phyloP scores from a whole-genome alignment of 2,888 invertebrate species.

The Drosophila recens region DNA sequence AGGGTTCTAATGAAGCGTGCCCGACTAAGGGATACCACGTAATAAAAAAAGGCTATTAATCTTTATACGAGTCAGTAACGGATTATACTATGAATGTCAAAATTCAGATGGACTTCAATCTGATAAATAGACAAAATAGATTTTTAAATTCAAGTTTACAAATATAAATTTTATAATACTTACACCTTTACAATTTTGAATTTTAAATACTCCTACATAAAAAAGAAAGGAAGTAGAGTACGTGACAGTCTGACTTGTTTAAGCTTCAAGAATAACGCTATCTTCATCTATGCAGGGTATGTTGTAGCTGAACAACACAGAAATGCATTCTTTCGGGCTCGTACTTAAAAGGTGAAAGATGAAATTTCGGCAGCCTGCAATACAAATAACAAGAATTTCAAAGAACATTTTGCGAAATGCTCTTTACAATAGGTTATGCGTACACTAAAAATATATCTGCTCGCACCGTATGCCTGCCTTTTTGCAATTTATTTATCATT shows the following conservation, averaged over 20 bases:
- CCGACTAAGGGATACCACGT: constrained; percentile 1
- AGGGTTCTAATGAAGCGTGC: background rate
- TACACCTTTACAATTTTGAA: background rate
- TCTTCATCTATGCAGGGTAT: constrained; percentile 4
- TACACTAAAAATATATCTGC: constrained; percentile 67
- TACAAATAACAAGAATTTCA: constrained; percentile 58
- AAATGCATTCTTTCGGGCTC: constrained; percentile 15
- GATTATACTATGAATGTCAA: too few relatives aligned
- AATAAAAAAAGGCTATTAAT: background rate
- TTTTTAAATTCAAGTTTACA: background rate
- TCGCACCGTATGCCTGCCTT: constrained; percentile 29
- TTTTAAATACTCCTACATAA: background rate
- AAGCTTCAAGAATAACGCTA: background rate
- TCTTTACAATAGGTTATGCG: constrained; percentile 70
- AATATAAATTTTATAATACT: background rate
- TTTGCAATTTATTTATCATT: constrained; percentile 43
- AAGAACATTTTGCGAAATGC: constrained; percentile 54
- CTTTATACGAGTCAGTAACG: too few relatives aligned
- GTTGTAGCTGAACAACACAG: background rate
- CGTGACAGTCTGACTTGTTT: background rate
- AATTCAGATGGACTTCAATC: too few relatives aligned
- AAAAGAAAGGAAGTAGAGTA: background rate
- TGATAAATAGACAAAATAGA: background rate
- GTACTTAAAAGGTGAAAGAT: constrained; percentile 58
- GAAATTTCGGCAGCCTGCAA: constrained; percentile 48